Conservation (phyloP, 2,888 invertebrate genomes). For the Ochlodes sylvanus region DNA sequence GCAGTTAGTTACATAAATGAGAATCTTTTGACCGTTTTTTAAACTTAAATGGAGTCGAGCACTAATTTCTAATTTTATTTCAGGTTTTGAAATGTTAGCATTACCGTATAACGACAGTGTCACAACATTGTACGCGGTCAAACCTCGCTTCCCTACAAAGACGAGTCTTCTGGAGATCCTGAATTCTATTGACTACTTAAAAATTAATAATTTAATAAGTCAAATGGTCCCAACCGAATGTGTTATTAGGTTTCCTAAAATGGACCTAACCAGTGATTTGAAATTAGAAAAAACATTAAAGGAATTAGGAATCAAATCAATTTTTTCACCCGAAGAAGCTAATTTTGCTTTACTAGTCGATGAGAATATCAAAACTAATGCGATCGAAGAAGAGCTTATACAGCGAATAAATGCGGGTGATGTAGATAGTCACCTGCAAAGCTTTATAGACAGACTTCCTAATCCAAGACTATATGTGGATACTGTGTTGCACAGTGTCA, state of each 20-base stretch:
- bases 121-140: constrained; percentile 87
- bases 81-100: constrained; percentile 87
- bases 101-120: constrained; percentile 89
- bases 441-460: constrained; percentile 58
- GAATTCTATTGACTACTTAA: constrained; percentile 70
- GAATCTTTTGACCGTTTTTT: no score
- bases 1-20: no score
- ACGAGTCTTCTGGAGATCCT: constrained; percentile 77
- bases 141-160: constrained; percentile 78
- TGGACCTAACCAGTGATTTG: constrained; percentile 87
- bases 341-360: constrained; percentile 88
- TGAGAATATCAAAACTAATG: constrained; percentile 48
- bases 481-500: constrained; percentile 87
- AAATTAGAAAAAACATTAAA: constrained; percentile 83
- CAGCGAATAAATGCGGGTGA: constrained; percentile 53
- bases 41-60: no score
- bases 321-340: constrained; percentile 86
- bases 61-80: constrained; percentile 33
- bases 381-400: constrained; percentile 58
- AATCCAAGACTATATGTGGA: constrained; percentile 88
- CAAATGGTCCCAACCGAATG: constrained; percentile 75
- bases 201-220: constrained; percentile 78
- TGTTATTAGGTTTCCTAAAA: constrained; percentile 88
- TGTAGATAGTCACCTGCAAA: constrained; percentile 49
- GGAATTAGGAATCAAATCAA: constrained; percentile 84